Evolutionary conservation across 2,888 invertebrate genomes (phyloP).

Genomic region (Stenoptilia bipunctidactyla): DNA sequence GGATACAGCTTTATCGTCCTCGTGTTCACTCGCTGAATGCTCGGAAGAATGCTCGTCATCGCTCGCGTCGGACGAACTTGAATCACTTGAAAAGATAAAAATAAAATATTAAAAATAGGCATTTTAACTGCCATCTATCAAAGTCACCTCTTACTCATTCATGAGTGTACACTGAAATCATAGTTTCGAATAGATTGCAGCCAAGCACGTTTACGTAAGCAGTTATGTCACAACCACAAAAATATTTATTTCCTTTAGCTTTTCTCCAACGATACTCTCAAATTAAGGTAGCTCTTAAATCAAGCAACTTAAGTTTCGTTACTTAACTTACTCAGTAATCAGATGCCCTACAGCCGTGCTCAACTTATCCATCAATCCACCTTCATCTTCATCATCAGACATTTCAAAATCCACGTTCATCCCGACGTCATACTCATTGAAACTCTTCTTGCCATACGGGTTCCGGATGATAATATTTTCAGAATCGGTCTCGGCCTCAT

Average conservation of each 20-base stretch:
- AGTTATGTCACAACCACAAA: no score
- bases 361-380: slow-evolving; percentile 76
- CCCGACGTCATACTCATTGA: slow-evolving; percentile 41
- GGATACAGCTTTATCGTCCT: slow-evolving; percentile 40
- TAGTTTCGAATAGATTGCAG: no score
- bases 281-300: no score
- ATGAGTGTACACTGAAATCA: no score
- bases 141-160: no score
- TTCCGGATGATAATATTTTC: slow-evolving; percentile 73
- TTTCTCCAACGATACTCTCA: no score
- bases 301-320: no score
- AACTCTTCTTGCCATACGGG: slow-evolving; percentile 22
- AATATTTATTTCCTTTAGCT: no score
- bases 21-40: slow-evolving; percentile 19
- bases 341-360: slow-evolving; percentile 81
- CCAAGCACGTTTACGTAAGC: no score
- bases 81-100: slow-evolving; percentile 47
- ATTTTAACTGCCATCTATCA: no score
- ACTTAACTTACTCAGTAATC: slow-evolving; percentile 78
- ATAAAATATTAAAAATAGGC: no score
- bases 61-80: slow-evolving; percentile 51
- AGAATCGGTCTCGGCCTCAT: slow-evolving; percentile 68
- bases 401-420: slow-evolving; percentile 73
- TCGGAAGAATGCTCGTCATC: slow-evolving; percentile 53
- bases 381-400: slow-evolving; percentile 82